Evolutionary conservation across 92 coral and sea anemone genomes (phyloP).

Genomic region (Epizoanthus illoricatus): DNA sequence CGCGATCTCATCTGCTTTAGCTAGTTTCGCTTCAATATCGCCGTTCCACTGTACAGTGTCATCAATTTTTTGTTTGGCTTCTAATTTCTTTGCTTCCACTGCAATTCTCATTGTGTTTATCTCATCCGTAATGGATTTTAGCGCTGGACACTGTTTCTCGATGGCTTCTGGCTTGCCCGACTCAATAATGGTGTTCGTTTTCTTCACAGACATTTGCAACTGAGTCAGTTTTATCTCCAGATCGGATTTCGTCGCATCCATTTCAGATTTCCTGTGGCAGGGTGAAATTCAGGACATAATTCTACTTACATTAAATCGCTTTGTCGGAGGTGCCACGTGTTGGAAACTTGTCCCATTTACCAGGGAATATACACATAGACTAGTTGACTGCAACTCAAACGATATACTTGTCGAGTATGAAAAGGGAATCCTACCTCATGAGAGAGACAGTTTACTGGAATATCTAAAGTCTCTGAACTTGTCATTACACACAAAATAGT

Average conservation of each 20-base stretch:
- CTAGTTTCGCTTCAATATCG: constrained; percentile 9
- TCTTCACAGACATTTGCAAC: constrained; percentile 41
- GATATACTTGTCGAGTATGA: too few relatives aligned
- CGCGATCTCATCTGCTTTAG: constrained; percentile 32
- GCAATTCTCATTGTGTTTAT: constrained; percentile 34
- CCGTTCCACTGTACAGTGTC: constrained; percentile 27
- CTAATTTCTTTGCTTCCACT: constrained; percentile 45
- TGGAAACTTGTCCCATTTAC: too few relatives aligned
- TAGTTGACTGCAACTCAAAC: too few relatives aligned
- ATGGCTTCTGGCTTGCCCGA: constrained; percentile 38
- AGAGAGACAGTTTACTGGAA: not conserved
- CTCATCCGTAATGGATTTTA: constrained; percentile 17
- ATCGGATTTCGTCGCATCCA: constrained; percentile 7
- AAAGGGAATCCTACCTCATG: too few relatives aligned
- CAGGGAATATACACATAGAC: too few relatives aligned
- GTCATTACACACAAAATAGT: not conserved
- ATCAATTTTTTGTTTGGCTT: constrained; percentile 23
- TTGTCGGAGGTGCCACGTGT: constrained; percentile 67
- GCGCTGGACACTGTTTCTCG: constrained; percentile 21
- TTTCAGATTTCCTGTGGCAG: not conserved
- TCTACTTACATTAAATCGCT: constrained; percentile 13
- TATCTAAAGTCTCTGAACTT: not conserved
- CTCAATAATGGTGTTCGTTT: constrained; percentile 44
- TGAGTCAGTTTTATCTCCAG: constrained; percentile 44
- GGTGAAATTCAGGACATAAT: constrained; percentile 8